Percentiles rank a stretch among this genome's conserved stretches.
phyloP scores from a whole-genome alignment of 2,888 invertebrate genomes.

The Dolichomitus sp. region DNA sequence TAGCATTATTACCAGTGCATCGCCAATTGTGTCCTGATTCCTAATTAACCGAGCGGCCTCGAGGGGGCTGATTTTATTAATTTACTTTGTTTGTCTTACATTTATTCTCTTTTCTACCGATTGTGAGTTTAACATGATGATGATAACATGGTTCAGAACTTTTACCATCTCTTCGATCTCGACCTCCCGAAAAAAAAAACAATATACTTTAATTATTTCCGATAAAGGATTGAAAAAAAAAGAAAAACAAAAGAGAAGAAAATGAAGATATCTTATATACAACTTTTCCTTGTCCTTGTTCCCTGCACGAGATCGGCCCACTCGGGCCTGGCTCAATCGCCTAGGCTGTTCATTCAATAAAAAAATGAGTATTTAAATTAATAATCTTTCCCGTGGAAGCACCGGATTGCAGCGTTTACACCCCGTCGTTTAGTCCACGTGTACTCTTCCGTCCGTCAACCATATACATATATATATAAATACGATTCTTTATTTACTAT shows the following conservation, averaged over 20 bases:
- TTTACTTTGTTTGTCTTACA: slow-evolving; percentile 16
- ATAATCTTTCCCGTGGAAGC: slow-evolving; percentile 34
- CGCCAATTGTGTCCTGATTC: slow-evolving; percentile 60
- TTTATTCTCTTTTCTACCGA: slow-evolving; percentile 37
- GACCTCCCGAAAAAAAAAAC: slow-evolving; percentile 10
- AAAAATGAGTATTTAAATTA: slow-evolving; percentile 53
- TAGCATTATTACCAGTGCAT: slow-evolving; percentile 57
- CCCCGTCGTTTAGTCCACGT: slow-evolving; percentile 23
- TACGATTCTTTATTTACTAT: slow-evolving; percentile 26
- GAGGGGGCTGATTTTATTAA: slow-evolving; percentile 38
- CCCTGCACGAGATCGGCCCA: slow-evolving; percentile 59
- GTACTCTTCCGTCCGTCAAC: slow-evolving; percentile 58
- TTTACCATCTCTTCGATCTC: slow-evolving; percentile 31
- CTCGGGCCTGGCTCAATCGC: slow-evolving; percentile 61
- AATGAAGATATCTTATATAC: slow-evolving; percentile 35
- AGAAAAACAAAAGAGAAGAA: slow-evolving; percentile 5
- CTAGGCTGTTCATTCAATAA: slow-evolving; percentile 60
- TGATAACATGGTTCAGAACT: slow-evolving; percentile 26
- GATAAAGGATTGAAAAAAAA: slow-evolving; percentile 21
- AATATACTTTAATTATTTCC: slow-evolving; percentile 18
- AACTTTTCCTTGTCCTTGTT: slow-evolving; percentile 28
- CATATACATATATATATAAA: slow-evolving; percentile 37
- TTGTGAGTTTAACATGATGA: slow-evolving; percentile 33
- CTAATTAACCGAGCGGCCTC: slow-evolving; percentile 48
- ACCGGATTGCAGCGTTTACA: slow-evolving; percentile 21